Conservation (phyloP, 1,140 invertebrate species). For the Argopecten irradians region DNA sequence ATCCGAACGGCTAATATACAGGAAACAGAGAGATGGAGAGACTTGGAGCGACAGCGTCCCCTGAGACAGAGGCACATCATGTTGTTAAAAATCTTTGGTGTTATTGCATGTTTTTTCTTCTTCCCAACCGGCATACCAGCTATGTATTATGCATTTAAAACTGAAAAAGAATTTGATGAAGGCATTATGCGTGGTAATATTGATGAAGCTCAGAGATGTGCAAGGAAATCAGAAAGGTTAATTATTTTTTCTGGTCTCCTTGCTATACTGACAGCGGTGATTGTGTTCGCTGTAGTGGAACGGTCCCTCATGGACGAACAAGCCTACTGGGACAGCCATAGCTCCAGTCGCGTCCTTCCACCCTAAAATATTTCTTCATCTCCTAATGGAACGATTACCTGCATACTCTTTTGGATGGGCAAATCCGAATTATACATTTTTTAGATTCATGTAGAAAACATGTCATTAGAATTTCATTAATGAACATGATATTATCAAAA, state of each 20-base stretch:
- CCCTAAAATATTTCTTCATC: no score
- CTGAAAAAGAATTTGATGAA: constrained; percentile 58
- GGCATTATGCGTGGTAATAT: constrained; percentile 65
- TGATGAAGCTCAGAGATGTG: constrained; percentile 60
- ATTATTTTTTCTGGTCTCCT: constrained; percentile 62
- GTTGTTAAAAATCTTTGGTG: constrained; percentile 56
- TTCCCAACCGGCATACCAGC: constrained; percentile 67
- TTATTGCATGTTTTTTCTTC: constrained; percentile 57
- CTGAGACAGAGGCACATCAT: constrained; percentile 49
- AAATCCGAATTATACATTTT: no score
- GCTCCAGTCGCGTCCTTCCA: neutral
- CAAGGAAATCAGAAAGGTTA: constrained; percentile 56
- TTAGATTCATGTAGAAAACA: no score
- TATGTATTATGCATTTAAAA: constrained; percentile 58
- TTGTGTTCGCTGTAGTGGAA: constrained; percentile 57
- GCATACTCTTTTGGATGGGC: no score
- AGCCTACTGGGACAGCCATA: neutral
- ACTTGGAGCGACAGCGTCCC: constrained; percentile 45
- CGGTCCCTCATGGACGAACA: constrained; percentile 26
- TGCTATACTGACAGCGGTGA: constrained; percentile 48
- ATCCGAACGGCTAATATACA: neutral
- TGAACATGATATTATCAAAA: no score
- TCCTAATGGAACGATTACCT: no score
- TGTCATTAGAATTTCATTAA: no score
- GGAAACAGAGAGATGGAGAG: constrained; percentile 32